A percentile compares a stretch with the other conserved stretches of the same genome.
These are phyloP conservation scores for Pocillopora damicornis DNA, from an alignment of 64 coral and sea anemone species.

Conservation along the genomic window DNA sequence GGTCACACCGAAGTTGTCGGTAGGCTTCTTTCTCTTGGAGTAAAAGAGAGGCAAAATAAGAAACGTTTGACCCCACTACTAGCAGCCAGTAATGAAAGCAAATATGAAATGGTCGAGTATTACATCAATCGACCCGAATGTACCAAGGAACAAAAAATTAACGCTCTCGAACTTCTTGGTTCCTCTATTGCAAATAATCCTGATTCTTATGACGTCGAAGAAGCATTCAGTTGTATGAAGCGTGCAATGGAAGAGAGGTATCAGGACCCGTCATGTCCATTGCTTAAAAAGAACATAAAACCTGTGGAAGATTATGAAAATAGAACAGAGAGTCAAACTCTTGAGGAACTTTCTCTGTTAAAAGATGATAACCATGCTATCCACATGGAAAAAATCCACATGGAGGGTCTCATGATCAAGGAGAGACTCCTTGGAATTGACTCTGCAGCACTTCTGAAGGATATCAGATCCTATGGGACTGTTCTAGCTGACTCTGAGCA, in stretches of 20 bases:
- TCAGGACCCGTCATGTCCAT: not conserved
- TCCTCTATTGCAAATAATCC: not conserved
- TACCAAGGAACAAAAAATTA: no score
- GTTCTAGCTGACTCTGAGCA: no score
- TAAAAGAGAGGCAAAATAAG: slow-evolving; percentile 23
- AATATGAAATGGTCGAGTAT: slow-evolving; percentile 55
- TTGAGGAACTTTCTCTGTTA: slow-evolving; percentile 35
- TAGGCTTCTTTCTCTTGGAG: slow-evolving; percentile 23
- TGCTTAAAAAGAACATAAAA: slow-evolving; percentile 6
- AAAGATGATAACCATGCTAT: not conserved
- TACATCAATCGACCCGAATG: slow-evolving; percentile 17
- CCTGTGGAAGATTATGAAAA: slow-evolving; percentile 54
- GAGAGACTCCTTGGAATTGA: no score
- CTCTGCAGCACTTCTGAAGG: no score
- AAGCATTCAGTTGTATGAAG: not conserved
- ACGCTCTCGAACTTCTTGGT: no score
- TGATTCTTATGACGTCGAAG: slow-evolving; percentile 36
- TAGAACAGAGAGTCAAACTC: slow-evolving; percentile 53
- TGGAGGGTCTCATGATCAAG: no score
- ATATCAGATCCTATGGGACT: no score
- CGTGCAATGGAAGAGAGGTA: slow-evolving; percentile 34
- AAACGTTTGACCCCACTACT: slow-evolving; percentile 47
- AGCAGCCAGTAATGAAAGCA: slow-evolving; percentile 53
- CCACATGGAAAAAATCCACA: no score
- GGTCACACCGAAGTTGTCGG: slow-evolving; percentile 47